phyloP scores from a whole-genome alignment of 2,113 vertebrate species.

The Sinocyclocheilus rhinocerous region DNA sequence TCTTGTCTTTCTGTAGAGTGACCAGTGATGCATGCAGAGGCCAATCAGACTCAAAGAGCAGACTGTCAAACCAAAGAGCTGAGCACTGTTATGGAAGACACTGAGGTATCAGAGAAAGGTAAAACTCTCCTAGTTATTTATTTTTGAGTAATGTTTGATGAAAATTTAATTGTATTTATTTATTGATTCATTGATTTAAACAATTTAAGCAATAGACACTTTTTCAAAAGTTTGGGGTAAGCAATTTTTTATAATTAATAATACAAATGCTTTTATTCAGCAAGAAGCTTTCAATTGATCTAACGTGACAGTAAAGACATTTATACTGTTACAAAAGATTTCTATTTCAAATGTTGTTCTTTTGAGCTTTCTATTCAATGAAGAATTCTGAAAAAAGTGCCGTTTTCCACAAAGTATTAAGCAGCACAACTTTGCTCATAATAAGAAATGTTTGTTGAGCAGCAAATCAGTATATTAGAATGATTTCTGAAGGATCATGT shows the following conservation, averaged over 20 bases:
- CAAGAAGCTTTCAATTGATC: too few relatives aligned
- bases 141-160: too few relatives aligned
- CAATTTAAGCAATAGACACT: neutral
- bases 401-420: neutral
- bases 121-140: neutral
- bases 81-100: neutral
- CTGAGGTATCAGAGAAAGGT: conserved; percentile 30
- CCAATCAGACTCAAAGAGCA: conserved; percentile 7
- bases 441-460: too few relatives aligned
- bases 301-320: too few relatives aligned
- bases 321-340: neutral
- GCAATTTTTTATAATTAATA: neutral
- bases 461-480: too few relatives aligned
- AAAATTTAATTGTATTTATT: too few relatives aligned
- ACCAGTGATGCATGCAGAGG: conserved; percentile 32
- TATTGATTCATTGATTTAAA: neutral
- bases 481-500: too few relatives aligned
- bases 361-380: neutral
- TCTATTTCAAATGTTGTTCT: neutral
- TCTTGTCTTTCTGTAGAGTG: conserved; percentile 26
- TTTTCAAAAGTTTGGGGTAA: neutral
- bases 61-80: neutral
- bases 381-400: neutral
- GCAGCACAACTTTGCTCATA: neutral
- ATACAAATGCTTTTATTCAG: too few relatives aligned